Evolutionary conservation across 2,888 invertebrate genomes (phyloP), one percentile per base, ranked within the genome.

Genomic region (Scaptomyza reducta): DNA sequence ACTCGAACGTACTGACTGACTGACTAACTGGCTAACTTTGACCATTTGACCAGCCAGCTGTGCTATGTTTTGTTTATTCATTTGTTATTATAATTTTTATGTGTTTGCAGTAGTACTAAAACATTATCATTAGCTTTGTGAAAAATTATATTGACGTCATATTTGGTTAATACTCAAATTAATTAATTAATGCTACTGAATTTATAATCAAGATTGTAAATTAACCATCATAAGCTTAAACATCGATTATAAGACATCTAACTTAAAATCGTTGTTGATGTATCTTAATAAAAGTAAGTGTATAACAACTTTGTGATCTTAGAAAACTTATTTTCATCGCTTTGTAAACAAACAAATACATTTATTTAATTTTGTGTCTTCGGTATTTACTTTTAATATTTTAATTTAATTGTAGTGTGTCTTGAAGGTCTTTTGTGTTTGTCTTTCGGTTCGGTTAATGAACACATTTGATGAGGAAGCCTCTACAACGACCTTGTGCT

Each of bases 401-500:
- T 70, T 41, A 46, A 63, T 65, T 73, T 66, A 38, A 31, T 56
- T 74, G 40, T 40, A 58, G 70, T 66, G 62, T 66, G 42, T 70
- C 62, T 60, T 73, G 77, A 76, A 70, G 74, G 60, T 59, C 3
- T 41, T 31, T 31, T 31, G 10, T 31, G 31, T 10, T 10, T 27
- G 10, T 31, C 10, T 31, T 3, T 46, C 27, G 47, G 35, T 69
- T 61, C 18, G 41, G 46, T 22, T 77, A 76, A 74, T 77, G 77
- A 60, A 58, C 14, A 38, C 44, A 42, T 47, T 51, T 63, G 47
- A 50, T 54, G 68, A 73, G 74, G 74, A 74, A 77, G 75, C 62
- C 67, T 31, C 47, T 33, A 33, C 50, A 42, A 31, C 16, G 74
- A 73, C 77, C 77, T 69, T 73, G 55, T 53, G 44, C 53, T 51